Conservation (phyloP, 2,113 vertebrate genomes). For the Cheilinus undulatus region DNA sequence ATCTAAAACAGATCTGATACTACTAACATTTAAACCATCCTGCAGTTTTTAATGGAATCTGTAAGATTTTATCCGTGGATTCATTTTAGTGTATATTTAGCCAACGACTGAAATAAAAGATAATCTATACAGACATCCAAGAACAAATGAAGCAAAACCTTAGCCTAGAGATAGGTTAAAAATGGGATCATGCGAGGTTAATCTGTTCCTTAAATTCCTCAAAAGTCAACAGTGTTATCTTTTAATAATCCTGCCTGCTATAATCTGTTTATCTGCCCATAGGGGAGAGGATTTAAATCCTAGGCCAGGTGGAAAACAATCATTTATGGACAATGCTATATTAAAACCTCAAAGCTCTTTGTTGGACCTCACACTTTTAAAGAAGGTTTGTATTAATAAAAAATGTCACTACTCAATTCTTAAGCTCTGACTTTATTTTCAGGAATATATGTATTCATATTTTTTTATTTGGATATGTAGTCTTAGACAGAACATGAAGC, state of each 20-base stretch:
- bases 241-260: conserved; percentile 43
- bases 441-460: not conserved
- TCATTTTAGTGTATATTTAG: conserved; percentile 2
- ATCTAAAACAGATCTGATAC: not conserved
- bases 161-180: not conserved
- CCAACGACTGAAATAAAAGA: not conserved
- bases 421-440: not conserved
- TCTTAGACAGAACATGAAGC: no score
- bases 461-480: no score
- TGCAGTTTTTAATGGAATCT: not conserved
- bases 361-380: not conserved
- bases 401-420: not conserved
- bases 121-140: not conserved
- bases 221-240: conserved; percentile 58
- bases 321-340: conserved; percentile 30
- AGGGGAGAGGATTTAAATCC: conserved; percentile 42
- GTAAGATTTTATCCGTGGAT: not conserved
- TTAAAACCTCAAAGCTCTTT: conserved; percentile 24
- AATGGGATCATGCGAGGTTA: conserved; percentile 26
- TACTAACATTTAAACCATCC: not conserved
- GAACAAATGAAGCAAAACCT: conserved; percentile 10
- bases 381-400: not conserved
- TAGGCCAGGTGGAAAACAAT: conserved; percentile 36
- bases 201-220: conserved; percentile 46
- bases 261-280: conserved; percentile 57